Base-by-base conservation (phyloP, 2,797 vertebrate genomes). In the Tenualosa ilisha region DNA sequence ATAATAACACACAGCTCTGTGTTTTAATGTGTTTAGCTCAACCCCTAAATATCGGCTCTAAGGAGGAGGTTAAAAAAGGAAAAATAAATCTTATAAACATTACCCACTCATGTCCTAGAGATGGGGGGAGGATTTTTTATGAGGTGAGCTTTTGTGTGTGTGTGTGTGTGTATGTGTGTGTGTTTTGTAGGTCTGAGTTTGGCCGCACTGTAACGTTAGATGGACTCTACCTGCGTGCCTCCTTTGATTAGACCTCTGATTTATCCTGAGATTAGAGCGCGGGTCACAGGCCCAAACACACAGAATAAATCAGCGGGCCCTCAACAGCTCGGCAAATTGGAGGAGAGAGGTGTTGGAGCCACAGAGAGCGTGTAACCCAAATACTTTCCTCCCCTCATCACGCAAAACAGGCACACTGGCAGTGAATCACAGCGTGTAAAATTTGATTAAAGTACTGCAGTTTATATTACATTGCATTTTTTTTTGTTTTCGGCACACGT, bases 191-290 rank as follows among this genome's bases (percentile, higher is more conserved):
- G 81, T 82, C 85, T 83, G 51, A 59, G 15, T 87, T 86, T 85
- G 83, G 82, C 61, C 82, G 46, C 13, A 24, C 43, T 75, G 49
- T 75, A 59, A 85, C 82, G 79, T 82, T 82, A 40, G 81, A 82
- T 81, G 81, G 46, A 86, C 54, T 87, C 85, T 72, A 79, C 84
- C 68, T 31, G 24, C 85, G 81, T 83, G 65, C 86, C 89, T 87
- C 83, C 85, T 88, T 83, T 84, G 87, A 88, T 89, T 88, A 88
- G 84, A 17, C 26, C 22, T 81, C 82, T 49, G 81, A 86, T 75
- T 75, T 75, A 75, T 75, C 68, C 31, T 6, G 1, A 17, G 31
- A 13, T 86, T 81, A 81, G 49, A 87, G 81, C 68, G 6, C n/a
- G 8, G 8, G 84, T 50, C 86, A 26, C 53, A 84, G 82, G 83